Evolutionary conservation across 2,888 invertebrate genomes (phyloP).

Genomic region (Empis stercorea): DNA sequence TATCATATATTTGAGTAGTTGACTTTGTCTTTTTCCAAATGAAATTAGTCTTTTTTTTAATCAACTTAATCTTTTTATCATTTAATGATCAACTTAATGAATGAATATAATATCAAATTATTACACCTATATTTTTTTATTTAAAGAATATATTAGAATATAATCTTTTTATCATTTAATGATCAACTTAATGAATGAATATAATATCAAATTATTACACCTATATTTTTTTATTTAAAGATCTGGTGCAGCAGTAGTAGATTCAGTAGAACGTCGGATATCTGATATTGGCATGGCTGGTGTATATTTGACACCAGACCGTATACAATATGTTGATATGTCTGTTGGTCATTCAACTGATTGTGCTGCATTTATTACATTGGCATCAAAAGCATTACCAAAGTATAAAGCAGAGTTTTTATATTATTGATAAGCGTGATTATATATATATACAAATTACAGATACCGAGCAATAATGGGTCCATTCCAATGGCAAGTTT

Average conservation of each 20-base stretch:
- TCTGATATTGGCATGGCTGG: slow-evolving; percentile 61
- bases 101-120: no score
- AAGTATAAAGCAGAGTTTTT: slow-evolving; percentile 39
- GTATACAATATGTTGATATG: slow-evolving; percentile 43
- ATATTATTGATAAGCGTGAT: background rate
- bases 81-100: no score
- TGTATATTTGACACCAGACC: slow-evolving; percentile 47
- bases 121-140: no score
- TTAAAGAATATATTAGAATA: no score
- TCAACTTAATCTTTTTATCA: no score
- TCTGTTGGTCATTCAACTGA: slow-evolving; percentile 55
- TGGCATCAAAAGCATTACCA: slow-evolving; percentile 65
- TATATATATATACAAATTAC: no score
- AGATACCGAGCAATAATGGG: slow-evolving; percentile 74
- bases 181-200: no score
- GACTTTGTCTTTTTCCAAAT: no score
- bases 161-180: no score
- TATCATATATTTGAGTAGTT: no score
- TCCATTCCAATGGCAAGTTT: slow-evolving; percentile 70
- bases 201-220: no score
- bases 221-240: slow-evolving; percentile 29
- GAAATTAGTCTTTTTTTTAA: no score
- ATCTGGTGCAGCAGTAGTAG: slow-evolving; percentile 46
- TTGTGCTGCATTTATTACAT: slow-evolving; percentile 63
- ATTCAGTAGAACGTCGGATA: slow-evolving; percentile 40